Percentiles rank a stretch among this genome's conserved stretches.
Conservation (phyloP, 2,113 vertebrate genomes). For the Camelus bactrianus region DNA sequence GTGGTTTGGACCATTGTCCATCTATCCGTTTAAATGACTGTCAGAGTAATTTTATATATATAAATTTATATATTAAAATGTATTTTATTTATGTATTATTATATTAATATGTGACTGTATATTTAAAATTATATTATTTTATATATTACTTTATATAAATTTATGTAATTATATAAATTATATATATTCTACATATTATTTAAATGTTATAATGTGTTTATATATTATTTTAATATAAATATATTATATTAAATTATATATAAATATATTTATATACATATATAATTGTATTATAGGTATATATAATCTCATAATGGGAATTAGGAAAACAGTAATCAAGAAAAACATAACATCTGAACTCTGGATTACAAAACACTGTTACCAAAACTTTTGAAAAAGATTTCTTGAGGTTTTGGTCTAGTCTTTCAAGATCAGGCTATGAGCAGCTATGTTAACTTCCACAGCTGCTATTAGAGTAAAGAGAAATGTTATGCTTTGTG, state of each 20-base stretch:
- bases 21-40: background rate
- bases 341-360: background rate
- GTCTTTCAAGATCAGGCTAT: background rate
- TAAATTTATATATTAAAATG: background rate
- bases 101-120: background rate
- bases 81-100: background rate
- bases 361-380: background rate
- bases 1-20: background rate
- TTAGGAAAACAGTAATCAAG: conserved; percentile 6
- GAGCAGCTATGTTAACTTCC: background rate
- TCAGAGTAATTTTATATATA: background rate
- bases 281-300: background rate
- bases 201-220: background rate
- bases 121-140: background rate
- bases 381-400: background rate
- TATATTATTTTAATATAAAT: background rate
- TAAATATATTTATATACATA: background rate
- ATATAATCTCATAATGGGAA: background rate
- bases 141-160: background rate
- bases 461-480: background rate
- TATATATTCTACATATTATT: background rate
- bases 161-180: background rate
- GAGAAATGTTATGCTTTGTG: conserved; percentile 43
- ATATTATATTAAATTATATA: background rate
- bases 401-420: background rate